phyloP scores from a whole-genome alignment of 2,797 vertebrate species.

The Falco concolor region DNA sequence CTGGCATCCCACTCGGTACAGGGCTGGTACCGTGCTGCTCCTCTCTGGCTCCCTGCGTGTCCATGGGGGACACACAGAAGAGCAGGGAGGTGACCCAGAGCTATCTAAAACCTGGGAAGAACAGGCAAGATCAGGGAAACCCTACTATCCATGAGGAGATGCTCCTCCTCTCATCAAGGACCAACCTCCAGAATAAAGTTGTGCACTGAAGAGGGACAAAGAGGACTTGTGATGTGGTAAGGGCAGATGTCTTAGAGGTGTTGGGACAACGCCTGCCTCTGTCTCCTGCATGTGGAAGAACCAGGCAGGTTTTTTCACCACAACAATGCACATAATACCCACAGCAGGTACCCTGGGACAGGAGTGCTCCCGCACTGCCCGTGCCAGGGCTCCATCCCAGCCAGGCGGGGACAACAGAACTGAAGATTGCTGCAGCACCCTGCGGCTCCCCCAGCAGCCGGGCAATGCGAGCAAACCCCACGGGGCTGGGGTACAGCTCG shows the following conservation, averaged over 20 bases:
- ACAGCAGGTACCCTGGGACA: fast-evolving
- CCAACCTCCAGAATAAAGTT: background rate
- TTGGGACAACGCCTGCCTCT: background rate
- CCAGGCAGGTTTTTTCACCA: background rate
- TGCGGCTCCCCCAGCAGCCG: background rate
- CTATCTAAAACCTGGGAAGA: background rate
- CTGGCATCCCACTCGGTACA: background rate
- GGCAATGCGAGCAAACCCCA: background rate
- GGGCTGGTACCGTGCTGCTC: background rate
- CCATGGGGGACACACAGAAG: background rate
- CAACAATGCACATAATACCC: background rate
- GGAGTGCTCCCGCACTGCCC: background rate
- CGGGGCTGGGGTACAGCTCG: background rate
- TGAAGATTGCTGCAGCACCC: background rate
- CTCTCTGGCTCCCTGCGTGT: background rate
- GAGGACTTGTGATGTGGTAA: background rate
- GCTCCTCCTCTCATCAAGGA: background rate
- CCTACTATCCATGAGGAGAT: fast-evolving
- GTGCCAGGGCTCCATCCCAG: background rate
- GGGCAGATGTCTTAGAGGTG: background rate
- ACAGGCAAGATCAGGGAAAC: background rate
- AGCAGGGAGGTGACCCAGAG: background rate
- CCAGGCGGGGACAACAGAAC: background rate
- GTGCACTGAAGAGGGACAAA: background rate
- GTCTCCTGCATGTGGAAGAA: background rate